Base-by-base conservation (phyloP, 1,140 invertebrate genomes). In the Drosophila kikkawai region DNA sequence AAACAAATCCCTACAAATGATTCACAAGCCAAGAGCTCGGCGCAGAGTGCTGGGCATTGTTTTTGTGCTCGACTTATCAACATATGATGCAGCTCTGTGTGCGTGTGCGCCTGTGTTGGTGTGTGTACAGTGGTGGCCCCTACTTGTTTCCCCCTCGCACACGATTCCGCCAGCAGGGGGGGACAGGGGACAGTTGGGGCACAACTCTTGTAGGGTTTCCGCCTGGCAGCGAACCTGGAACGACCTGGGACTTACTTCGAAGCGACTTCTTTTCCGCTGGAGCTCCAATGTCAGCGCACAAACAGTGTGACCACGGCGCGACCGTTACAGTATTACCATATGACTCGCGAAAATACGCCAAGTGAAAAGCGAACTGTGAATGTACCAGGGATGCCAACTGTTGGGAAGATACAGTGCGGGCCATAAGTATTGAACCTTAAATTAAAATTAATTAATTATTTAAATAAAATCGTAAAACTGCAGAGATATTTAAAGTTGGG, bases 1-100 rank as follows among this genome's bases (percentile, higher is more conserved):
- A 77, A 48, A 63, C 75, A 78, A 79, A 87, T 75, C 84, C 69
- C 82, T 84, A 87, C 84, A 87, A 87, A 90, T 88, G 84, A 87
- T 90, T 87, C 84, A 87, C 80, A 74, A 71, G 75, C 70, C 34
- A 60, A 44, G 64, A 60, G 7, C 51, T 36, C 17, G 17, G 51
- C 17, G 51, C 51, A 60, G 63, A 61, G 32, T 45, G 32, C 64
- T 55, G 53, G n/a, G 42, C 61, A 64, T 76, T 58, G 60, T 66
- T 76, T 53, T 76, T 77, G 73, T 76, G 75, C 50, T 69, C 75
- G 53, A 78, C 48, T 78, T 79, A 79, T 79, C 75, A 79, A 78
- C 75, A 79, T 77, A 77, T 77, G 75, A 78, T 69, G 57, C 60
- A 29, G 56, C 48, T 57, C 15, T 22, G 29, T 51, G 48, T 71